Conservation (phyloP, 2,888 invertebrate genomes). For the Ashinkailepas kermadecensis region DNA sequence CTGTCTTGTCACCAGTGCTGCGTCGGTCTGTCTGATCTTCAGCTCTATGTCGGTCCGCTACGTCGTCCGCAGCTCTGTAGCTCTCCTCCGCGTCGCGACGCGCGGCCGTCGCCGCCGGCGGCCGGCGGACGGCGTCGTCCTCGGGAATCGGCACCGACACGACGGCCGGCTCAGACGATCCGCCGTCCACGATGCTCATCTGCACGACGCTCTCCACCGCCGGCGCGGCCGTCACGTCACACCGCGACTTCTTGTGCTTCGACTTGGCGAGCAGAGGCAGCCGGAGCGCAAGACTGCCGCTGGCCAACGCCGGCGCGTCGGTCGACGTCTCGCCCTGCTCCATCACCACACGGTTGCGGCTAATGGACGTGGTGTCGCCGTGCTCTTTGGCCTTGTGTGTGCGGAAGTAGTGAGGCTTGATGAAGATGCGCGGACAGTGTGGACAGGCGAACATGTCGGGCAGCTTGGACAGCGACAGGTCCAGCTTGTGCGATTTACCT, state of each 20-base stretch:
- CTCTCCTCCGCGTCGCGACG: too few species aligned
- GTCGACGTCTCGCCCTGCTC: background rate
- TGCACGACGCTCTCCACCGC: background rate
- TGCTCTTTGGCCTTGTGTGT: background rate
- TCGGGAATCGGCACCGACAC: too few species aligned
- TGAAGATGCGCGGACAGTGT: constrained; percentile 9
- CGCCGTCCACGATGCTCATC: background rate
- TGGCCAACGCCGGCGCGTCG: background rate
- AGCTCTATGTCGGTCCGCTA: too few species aligned
- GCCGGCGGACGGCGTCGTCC: too few species aligned
- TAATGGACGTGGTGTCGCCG: constrained; percentile 55
- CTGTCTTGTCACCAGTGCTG: too few species aligned
- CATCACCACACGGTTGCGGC: background rate
- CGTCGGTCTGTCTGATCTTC: too few species aligned
- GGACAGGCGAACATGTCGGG: constrained; percentile 15
- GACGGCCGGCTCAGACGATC: background rate
- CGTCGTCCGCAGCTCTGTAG: too few species aligned
- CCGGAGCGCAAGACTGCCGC: background rate
- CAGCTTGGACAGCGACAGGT: background rate
- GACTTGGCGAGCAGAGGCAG: background rate
- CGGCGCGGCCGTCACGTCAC: background rate
- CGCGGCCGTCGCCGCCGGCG: too few species aligned
- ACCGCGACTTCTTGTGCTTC: background rate
- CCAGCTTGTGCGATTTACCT: background rate
- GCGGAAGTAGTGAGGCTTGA: background rate